These are phyloP conservation scores for Knipowitschia caucasica DNA, from an alignment of 2,797 vertebrate genomes.

Conservation along the genomic window DNA sequence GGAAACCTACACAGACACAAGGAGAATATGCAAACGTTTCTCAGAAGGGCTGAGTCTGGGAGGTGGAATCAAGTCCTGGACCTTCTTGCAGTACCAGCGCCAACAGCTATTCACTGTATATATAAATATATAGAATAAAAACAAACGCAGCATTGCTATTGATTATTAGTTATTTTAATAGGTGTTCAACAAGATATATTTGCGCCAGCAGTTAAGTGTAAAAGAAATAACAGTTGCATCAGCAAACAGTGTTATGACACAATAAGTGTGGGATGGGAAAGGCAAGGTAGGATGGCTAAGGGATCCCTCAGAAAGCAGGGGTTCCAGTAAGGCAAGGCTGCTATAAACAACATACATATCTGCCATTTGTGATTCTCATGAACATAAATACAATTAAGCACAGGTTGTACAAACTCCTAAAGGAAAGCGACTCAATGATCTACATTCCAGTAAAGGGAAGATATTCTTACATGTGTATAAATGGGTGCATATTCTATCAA, in stretches of 20 bases:
- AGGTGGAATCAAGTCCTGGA: no score
- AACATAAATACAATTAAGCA: slow-evolving; percentile 73
- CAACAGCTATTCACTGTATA: no score
- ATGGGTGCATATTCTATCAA: slow-evolving; percentile 72
- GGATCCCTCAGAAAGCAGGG: slow-evolving; percentile 78
- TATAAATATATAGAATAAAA: not conserved
- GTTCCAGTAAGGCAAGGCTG: slow-evolving; percentile 81
- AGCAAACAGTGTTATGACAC: slow-evolving; percentile 85
- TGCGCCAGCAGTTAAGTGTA: slow-evolving; percentile 79
- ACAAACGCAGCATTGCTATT: slow-evolving; percentile 53
- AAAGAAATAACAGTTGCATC: slow-evolving; percentile 80
- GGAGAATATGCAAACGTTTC: no score
- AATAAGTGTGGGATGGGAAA: slow-evolving; percentile 45
- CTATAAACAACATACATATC: slow-evolving; percentile 72
- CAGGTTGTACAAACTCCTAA: slow-evolving; percentile 67
- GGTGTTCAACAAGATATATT: slow-evolving; percentile 80
- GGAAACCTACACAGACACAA: no score
- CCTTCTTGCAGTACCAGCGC: no score
- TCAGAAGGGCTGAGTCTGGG: no score
- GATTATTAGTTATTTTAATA: slow-evolving; percentile 77
- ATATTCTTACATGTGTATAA: slow-evolving; percentile 65
- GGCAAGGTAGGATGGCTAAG: slow-evolving; percentile 47
- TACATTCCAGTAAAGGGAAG: slow-evolving; percentile 78
- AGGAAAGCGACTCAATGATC: slow-evolving; percentile 67
- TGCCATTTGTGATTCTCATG: slow-evolving; percentile 64